Evolutionary conservation across 1,140 invertebrate genomes (phyloP).

Genomic region (Scaptomyza graminum): DNA sequence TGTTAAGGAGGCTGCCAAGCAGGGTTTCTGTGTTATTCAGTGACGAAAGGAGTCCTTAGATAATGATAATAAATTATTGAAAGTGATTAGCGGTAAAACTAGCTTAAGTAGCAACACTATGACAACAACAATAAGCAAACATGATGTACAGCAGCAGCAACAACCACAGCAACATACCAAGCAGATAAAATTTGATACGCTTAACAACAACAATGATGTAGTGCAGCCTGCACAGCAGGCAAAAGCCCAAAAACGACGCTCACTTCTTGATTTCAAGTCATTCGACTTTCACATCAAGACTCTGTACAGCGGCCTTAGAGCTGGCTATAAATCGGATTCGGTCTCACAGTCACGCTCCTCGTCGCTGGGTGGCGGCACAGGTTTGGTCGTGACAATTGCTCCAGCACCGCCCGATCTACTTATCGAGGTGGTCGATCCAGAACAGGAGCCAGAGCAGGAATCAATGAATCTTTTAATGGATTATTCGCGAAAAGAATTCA

Average conservation of each 20-base stretch:
- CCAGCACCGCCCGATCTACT: conserved; percentile 69
- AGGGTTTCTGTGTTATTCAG: conserved; percentile 89
- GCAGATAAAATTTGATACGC: conserved; percentile 67
- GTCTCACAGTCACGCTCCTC: conserved; percentile 45
- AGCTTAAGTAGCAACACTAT: conserved; percentile 84
- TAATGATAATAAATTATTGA: conserved; percentile 84
- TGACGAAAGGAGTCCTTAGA: conserved; percentile 86
- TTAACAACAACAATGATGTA: conserved; percentile 67
- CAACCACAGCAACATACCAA: conserved; percentile 48
- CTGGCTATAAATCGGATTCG: conserved; percentile 14
- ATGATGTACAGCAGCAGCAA: conserved; percentile 74
- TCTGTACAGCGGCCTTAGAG: conserved; percentile 66
- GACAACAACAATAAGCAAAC: conserved; percentile 84
- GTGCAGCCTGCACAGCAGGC: conserved; percentile 10
- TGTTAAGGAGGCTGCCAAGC: conserved; percentile 85
- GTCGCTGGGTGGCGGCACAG: conserved; percentile 25
- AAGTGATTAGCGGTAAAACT: conserved; percentile 84
- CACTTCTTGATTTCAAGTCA: conserved; percentile 79
- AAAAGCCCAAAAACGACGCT: conserved; percentile 63
- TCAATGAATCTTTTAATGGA: conserved; percentile 51
- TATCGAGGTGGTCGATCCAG: conserved; percentile 76
- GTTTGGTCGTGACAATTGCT: conserved; percentile 10
- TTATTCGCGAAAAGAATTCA: conserved; percentile 57
- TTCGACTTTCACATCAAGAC: conserved; percentile 81
- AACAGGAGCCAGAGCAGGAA: conserved; percentile 45